Evolutionary conservation across 2,797 vertebrate genomes (phyloP), one percentile per base, ranked within the genome.

Genomic region (Varecia variegata): DNA sequence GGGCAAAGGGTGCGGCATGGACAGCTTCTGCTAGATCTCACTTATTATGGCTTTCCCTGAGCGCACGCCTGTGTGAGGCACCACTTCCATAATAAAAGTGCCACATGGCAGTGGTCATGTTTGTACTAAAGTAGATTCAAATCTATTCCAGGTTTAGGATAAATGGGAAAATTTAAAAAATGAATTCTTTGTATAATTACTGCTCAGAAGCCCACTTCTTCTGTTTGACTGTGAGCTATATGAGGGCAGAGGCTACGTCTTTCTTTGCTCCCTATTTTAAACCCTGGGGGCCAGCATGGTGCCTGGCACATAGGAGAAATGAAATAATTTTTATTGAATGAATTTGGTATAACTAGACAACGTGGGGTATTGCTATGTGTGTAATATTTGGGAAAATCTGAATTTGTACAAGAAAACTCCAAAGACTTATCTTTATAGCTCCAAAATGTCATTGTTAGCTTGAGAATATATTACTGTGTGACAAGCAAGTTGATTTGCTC

Each of bases 401-500:
- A 86, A 79, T 62, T 54, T 81, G 32, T 60, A 32, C 23, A 58
- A 7, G 2, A 43, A 50, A 76, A 68, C 32, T 40, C 23, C 30
- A 9, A 85, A 20, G 38, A 84, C 9, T 23, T 86, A 50, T 65
- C 60, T 91, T 79, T 67, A 58, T 6, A 45, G 90, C 12, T 80
- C 40, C 62, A 62, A 74, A 56, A 68, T 90, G 77, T 89, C 77
- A 76, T 90, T 92, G 50, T 80, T 94, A 84, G 68, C 65, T 92
- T 89, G 81, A 60, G 77, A 88, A 68, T 45, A 25, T 73, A 73
- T 67, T 84, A 38, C 23, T 88, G 47, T 86, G 25, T 67, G 43
- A 90, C 1, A 73, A 87, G 45, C 40, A 81, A 96, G 17, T 96
- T 68, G 62, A 82, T 93, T 97, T 94, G 45, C 89, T 90, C 87